Evolutionary conservation across 2,113 vertebrate species (phyloP).

Genomic region (Glaucidium brasilianum): DNA sequence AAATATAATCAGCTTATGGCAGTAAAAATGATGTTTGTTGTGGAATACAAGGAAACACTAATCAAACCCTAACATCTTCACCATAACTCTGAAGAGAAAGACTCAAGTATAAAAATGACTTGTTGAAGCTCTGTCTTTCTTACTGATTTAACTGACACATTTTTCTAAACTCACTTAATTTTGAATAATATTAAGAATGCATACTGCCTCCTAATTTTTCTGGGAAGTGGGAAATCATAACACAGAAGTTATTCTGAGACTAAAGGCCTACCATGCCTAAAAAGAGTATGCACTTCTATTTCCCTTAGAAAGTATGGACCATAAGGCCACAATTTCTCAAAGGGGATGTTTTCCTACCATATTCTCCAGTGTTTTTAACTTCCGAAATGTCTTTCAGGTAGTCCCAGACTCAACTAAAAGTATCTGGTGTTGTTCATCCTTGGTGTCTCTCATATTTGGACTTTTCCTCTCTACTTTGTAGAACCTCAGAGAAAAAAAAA

Average conservation of each 20-base stretch:
- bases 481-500: background rate
- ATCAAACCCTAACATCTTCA: background rate
- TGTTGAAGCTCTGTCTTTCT: background rate
- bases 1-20: background rate
- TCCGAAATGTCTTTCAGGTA: background rate
- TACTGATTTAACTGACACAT: background rate
- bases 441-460: background rate
- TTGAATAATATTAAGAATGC: background rate
- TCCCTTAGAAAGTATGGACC: background rate
- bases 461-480: background rate
- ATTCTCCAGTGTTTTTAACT: background rate
- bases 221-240: background rate
- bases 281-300: background rate
- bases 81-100: background rate
- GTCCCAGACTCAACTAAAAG: background rate
- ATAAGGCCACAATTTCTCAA: background rate
- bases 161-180: background rate
- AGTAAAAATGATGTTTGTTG: conserved; percentile 39
- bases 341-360: background rate
- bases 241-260: background rate
- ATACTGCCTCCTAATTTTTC: background rate
- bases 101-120: background rate
- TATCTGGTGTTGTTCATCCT: background rate
- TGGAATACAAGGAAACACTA: conserved; percentile 33
- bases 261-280: background rate